Conservation (phyloP, 2,888 invertebrate genomes). For the Salticus scenicus region DNA sequence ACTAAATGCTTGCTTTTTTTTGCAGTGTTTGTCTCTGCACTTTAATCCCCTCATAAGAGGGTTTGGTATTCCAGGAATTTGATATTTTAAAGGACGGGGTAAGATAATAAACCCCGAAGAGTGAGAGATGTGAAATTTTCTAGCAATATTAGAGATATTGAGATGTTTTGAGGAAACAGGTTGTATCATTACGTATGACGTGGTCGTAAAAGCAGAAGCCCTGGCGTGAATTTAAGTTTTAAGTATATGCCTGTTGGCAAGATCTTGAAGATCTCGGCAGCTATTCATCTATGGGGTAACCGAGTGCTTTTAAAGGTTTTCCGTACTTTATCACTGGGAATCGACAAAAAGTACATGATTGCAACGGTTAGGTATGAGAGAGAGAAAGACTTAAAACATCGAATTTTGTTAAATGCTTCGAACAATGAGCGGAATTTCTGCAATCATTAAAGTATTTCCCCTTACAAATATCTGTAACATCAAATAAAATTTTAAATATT, state of each 20-base stretch:
- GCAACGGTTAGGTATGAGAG: no score
- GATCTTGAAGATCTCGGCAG: background rate
- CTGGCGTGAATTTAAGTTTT: background rate
- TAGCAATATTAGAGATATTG: background rate
- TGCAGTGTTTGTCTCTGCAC: slow-evolving; percentile 14
- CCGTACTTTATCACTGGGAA: no score
- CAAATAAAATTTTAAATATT: no score
- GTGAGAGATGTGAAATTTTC: background rate
- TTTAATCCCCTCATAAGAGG: slow-evolving; percentile 55
- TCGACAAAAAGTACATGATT: no score
- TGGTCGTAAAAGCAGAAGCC: background rate
- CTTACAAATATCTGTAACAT: no score
- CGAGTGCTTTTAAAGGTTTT: background rate
- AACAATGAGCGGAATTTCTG: no score
- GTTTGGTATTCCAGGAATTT: background rate
- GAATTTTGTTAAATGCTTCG: no score
- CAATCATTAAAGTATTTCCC: no score
- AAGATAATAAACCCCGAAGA: background rate
- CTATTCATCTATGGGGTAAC: background rate
- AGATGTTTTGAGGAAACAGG: slow-evolving; percentile 4
- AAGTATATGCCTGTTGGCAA: background rate
- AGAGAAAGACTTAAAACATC: no score
- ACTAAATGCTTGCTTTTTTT: slow-evolving; percentile 45
- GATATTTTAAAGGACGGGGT: slow-evolving; percentile 9
- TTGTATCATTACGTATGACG: background rate